A percentile compares a stretch with the other conserved stretches of the same genome.
Conservation (phyloP, 2,888 invertebrate species). For the Poecilobothrus nobilitatus region DNA sequence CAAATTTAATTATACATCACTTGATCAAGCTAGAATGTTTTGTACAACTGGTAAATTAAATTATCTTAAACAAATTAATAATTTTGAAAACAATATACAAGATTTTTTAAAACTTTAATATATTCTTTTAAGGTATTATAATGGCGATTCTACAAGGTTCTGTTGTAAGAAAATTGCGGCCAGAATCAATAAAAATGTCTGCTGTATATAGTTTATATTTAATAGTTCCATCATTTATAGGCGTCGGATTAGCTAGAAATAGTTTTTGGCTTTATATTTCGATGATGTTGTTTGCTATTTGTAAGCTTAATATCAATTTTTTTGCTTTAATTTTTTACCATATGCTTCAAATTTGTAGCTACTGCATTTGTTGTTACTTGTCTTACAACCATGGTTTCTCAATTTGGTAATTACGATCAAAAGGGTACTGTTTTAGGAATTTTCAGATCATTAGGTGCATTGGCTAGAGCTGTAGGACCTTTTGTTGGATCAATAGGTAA, state of each 20-base stretch:
- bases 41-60: conserved; percentile 66
- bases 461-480: conserved; percentile 89
- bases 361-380: conserved; percentile 93
- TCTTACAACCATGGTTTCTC: conserved; percentile 86
- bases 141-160: conserved; percentile 90
- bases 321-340: conserved; percentile 9
- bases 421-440: conserved; percentile 91
- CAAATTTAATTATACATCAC: conserved; percentile 79
- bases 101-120: not conserved
- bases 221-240: conserved; percentile 77
- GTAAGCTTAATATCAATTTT: conserved; percentile 62
- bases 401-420: conserved; percentile 67
- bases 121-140: conserved; percentile 50
- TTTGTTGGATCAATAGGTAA: conserved; percentile 74
- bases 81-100: conserved; percentile 7
- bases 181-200: conserved; percentile 60
- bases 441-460: conserved; percentile 86
- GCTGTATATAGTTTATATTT: conserved; percentile 70
- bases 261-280: conserved; percentile 65
- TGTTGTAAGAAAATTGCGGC: conserved; percentile 71
- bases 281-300: conserved; percentile 78
- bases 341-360: conserved; percentile 46
- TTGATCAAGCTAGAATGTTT: conserved; percentile 98
- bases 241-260: conserved; percentile 65
- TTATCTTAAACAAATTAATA: conserved; percentile 1